phyloP scores from a whole-genome alignment of 2,888 invertebrate genomes.

The Agrotis puta region DNA sequence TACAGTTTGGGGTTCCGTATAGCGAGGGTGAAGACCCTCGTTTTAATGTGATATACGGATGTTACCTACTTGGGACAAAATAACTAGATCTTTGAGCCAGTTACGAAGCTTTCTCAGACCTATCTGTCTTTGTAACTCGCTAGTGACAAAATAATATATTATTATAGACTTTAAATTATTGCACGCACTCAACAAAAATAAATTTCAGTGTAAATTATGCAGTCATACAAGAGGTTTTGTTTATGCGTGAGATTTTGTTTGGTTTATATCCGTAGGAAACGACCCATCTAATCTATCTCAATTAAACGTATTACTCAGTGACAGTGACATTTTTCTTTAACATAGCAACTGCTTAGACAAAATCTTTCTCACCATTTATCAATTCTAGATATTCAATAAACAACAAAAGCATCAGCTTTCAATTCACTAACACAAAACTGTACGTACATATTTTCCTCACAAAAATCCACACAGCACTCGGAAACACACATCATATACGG shows the following conservation, averaged over 20 bases:
- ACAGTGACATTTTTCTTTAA: neutral
- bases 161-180: too few relatives aligned
- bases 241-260: too few relatives aligned
- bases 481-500: conserved; percentile 33
- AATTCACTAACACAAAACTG: neutral
- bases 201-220: too few relatives aligned
- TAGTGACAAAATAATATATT: neutral
- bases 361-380: neutral
- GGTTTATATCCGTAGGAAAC: too few relatives aligned
- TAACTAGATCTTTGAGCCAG: neutral
- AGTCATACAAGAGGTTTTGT: neutral
- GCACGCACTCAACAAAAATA: neutral
- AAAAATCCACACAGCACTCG: conserved; percentile 8
- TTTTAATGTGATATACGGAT: conserved; percentile 37
- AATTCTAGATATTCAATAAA: neutral
- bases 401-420: neutral
- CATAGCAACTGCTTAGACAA: too few relatives aligned
- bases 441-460: neutral
- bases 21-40: conserved; percentile 26
- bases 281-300: too few relatives aligned
- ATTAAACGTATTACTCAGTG: neutral
- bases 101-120: neutral
- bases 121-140: neutral
- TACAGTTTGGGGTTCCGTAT: conserved; percentile 50
- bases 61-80: conserved; percentile 1